Evolutionary conservation across 1,140 invertebrate species (phyloP), one percentile per base, ranked within the genome.

Genomic region (Homarus americanus): DNA sequence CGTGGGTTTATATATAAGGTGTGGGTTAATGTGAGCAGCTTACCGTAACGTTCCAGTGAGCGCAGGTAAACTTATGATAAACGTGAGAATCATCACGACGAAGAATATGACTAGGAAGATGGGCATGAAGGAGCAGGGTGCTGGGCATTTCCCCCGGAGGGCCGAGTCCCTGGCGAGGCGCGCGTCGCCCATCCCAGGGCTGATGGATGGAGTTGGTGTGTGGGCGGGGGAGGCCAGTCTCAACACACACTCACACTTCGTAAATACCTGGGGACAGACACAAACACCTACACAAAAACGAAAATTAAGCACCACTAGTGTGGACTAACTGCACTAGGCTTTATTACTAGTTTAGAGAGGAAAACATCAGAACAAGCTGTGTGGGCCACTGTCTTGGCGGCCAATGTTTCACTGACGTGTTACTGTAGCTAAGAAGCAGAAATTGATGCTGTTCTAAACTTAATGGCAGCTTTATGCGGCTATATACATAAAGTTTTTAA

Each of bases 31-130:
- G n/a, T n/a, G n/a, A 49, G 17, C 10, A 75, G 87, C 86, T 94
- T 93, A 96, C 96, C 96, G 96, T 1, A 98, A 94, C 0, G 97
- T 97, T 2, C 96, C 96, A 0, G 97, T 96, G 0, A 97, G 94
- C 0, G 97, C 96, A 0, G 97, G 97, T 95, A 97, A 97, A 12
- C 96, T 96, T 84, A 96, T 96, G 0, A 97, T 93, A 93, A 97
- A 97, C 0, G 96, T 97, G 93, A 97, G 96, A 40, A 97, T 95
- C 95, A 97, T 97, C 36, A 96, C 95, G 9, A 96, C 94, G 93
- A 97, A 97, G 24, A 96, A 95, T 3, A 97, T 93, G 0, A 94
- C 94, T 2, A 97, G 94, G 94, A 97, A 97, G 0, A 96, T 93
- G 93, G 96, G 96, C 82, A 97, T 93, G 88, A 95, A 95, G 2